A percentile compares a stretch with the other conserved stretches of the same genome.
Evolutionary conservation across 2,888 invertebrate species (phyloP).

Genomic region (Amiota communis): DNA sequence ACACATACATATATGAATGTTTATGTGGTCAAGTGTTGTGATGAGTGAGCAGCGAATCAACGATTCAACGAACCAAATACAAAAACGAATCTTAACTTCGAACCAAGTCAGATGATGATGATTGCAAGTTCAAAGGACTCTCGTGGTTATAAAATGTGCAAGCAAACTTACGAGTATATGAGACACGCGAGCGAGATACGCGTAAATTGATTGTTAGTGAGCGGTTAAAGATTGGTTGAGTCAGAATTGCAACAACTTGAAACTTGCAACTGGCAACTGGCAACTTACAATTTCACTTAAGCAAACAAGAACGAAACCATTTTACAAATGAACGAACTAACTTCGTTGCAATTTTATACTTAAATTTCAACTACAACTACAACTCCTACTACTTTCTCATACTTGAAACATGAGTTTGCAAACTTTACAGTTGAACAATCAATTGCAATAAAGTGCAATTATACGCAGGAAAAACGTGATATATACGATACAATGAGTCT

Average conservation of each 20-base stretch:
- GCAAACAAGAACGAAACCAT: background rate
- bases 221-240: no score
- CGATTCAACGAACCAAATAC: background rate
- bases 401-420: slow-evolving; percentile 18
- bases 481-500: background rate
- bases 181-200: background rate
- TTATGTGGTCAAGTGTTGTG: slow-evolving; percentile 12
- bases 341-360: no score
- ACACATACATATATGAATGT: background rate
- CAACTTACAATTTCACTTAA: background rate
- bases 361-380: no score
- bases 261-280: background rate
- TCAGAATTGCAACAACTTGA: no score
- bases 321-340: no score
- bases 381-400: background rate
- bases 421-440: slow-evolving; percentile 17
- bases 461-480: slow-evolving; percentile 20
- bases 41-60: background rate
- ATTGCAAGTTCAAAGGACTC: background rate
- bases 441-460: slow-evolving; percentile 30
- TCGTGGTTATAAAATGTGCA: background rate
- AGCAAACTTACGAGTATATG: background rate
- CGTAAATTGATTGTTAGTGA: background rate
- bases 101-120: no score
- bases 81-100: background rate